phyloP scores from a whole-genome alignment of 2,888 invertebrate genomes.

The Athetis lepigone region DNA sequence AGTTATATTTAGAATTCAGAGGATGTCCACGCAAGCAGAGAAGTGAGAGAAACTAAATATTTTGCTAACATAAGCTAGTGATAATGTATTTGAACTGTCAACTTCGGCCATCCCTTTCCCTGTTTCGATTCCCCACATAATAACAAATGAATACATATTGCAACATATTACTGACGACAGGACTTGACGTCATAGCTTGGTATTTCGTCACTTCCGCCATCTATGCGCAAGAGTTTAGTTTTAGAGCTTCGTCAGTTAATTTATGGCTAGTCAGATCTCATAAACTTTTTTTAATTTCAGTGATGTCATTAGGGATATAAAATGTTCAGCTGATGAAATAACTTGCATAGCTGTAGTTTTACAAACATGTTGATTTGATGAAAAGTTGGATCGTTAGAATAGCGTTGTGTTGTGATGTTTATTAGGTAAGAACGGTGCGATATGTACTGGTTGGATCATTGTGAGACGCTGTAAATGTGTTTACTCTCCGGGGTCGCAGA shows the following conservation, averaged over 20 bases:
- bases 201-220: constrained; percentile 64
- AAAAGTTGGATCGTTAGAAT: constrained; percentile 24
- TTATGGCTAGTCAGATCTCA: constrained; percentile 52
- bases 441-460: too few species aligned
- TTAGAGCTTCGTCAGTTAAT: constrained; percentile 55
- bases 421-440: not conserved
- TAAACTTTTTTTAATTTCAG: constrained; percentile 51
- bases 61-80: not conserved
- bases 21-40: not conserved
- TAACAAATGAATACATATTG: constrained; percentile 15
- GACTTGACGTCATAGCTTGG: constrained; percentile 48
- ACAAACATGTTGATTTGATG: constrained; percentile 18
- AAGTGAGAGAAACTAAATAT: not conserved
- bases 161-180: constrained; percentile 26
- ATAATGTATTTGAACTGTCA: constrained; percentile 1
- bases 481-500: too few species aligned
- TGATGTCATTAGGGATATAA: constrained; percentile 40
- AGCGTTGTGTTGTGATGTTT: not conserved
- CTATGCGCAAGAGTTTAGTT: constrained; percentile 63
- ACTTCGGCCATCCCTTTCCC: constrained; percentile 1
- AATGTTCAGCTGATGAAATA: constrained; percentile 37
- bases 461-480: too few species aligned
- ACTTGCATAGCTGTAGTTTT: constrained; percentile 7
- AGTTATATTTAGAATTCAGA: too few species aligned
- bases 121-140: constrained; percentile 1